Evolutionary conservation across 2,888 invertebrate genomes (phyloP), one percentile per base, ranked within the genome.

Genomic region (Synanthedon andrenaeformis): DNA sequence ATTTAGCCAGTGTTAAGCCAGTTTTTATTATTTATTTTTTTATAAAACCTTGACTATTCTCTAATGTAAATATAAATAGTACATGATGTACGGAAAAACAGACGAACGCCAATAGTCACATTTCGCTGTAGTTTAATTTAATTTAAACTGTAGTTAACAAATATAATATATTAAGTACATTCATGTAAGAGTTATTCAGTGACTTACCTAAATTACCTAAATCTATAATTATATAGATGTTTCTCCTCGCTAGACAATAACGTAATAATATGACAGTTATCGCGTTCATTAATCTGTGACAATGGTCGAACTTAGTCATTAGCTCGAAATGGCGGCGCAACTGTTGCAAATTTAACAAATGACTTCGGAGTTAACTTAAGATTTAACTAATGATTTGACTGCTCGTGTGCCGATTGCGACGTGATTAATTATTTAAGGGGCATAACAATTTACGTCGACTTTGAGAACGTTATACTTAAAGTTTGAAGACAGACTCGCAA

Each of bases 321-420:
- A 69, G 72, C 74, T 72, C 57, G 62, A 76, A 78, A 76, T 73
- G 72, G 67, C 72, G 65, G 58, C 66, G 70, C 76, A 79, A 80
- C 76, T 77, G 80, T 76, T 77, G 75, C 74, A 70, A 74, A 73
- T 76, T 72, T 74, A 73, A 80, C 77, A 77, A 78, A 82, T 79
- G 77, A 73, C 49, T 49, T 49, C 19, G 12, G 23, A 49, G 19
- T 17, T 74, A 73, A 81, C 49, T 49, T 17, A 17, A 17, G 23
- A 49, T 49, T 49, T 74, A 73, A 81, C 77, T 78, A 78, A 82
- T 78, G 77, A 73, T 69, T 81, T 78, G 76, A 73, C 69, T 65
- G 66, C 69, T 62, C 67, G 69, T 45, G 73, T 58, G 70, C 66
- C 72, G 70, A 69, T 74, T 68, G 69, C 71, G 61, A 64, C 70